Evolutionary conservation across 2,113 vertebrate species (phyloP).

Genomic region (Psettodes erumei): DNA sequence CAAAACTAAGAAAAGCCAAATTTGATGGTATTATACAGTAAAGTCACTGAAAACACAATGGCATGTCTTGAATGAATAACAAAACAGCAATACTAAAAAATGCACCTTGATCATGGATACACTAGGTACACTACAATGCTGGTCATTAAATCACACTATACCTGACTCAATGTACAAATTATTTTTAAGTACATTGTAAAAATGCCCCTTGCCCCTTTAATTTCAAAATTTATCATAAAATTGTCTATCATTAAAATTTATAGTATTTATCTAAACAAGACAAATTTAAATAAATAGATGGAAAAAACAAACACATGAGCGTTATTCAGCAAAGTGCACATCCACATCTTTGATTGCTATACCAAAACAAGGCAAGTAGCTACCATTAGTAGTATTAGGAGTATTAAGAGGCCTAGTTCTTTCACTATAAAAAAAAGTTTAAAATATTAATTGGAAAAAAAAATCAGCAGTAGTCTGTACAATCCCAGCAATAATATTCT

Average conservation of each 20-base stretch:
- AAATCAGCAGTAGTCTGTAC: background rate
- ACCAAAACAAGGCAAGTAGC: slow-evolving; percentile 13
- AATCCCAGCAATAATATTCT: background rate
- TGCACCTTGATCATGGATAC: background rate
- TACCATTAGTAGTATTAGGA: background rate
- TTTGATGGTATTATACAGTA: background rate
- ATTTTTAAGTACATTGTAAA: slow-evolving; percentile 5
- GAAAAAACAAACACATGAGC: background rate
- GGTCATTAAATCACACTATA: slow-evolving; percentile 25
- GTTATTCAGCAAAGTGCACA: background rate
- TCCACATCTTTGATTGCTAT: background rate
- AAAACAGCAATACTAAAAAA: slow-evolving; percentile 15
- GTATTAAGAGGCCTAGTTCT: background rate
- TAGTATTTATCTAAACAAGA: background rate
- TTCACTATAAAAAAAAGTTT: background rate
- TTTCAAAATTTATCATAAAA: background rate
- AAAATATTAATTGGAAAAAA: background rate
- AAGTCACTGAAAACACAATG: slow-evolving; percentile 3
- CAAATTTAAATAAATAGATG: background rate
- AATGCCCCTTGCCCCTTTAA: background rate
- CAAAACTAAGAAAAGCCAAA: slow-evolving; percentile 10
- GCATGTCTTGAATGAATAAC: background rate
- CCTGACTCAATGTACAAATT: slow-evolving; percentile 6
- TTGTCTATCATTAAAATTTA: background rate
- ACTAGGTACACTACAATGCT: background rate